phyloP scores from a whole-genome alignment of 2,797 vertebrate genomes.

The Peromyscus eremicus region DNA sequence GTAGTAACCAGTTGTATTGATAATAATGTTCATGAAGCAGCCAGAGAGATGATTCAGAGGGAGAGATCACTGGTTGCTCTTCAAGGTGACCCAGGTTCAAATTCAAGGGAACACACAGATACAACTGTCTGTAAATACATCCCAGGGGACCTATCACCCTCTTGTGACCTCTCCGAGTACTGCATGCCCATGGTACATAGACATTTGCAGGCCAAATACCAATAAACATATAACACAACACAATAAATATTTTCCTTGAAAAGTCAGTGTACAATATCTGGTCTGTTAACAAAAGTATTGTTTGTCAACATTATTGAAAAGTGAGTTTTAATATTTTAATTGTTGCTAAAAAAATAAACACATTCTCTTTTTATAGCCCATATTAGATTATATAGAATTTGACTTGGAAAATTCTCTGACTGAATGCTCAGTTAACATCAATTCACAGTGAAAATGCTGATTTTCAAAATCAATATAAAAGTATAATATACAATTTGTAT shows the following conservation, averaged over 20 bases:
- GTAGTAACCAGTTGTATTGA: not conserved
- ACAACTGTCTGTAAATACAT: not conserved
- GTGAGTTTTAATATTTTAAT: not conserved
- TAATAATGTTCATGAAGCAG: not conserved
- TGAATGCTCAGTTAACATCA: not conserved
- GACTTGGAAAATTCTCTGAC: not conserved
- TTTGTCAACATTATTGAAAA: not conserved
- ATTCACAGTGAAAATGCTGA: not conserved
- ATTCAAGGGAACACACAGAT: no score
- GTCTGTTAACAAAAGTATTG: not conserved
- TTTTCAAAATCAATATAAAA: not conserved
- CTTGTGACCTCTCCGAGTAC: no score
- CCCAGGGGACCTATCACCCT: not conserved
- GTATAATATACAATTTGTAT: not conserved
- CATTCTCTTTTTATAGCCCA: not conserved
- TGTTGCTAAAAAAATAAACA: constrained; percentile 8
- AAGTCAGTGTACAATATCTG: not conserved
- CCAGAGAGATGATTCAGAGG: not conserved
- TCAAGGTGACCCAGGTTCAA: not conserved
- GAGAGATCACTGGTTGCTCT: no score
- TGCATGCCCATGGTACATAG: not conserved
- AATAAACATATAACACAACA: not conserved
- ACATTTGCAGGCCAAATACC: not conserved
- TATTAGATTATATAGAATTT: not conserved
- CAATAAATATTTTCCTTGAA: not conserved